Evolutionary conservation across 2,113 vertebrate species (phyloP).

Genomic region (Lepidothrix coronata): DNA sequence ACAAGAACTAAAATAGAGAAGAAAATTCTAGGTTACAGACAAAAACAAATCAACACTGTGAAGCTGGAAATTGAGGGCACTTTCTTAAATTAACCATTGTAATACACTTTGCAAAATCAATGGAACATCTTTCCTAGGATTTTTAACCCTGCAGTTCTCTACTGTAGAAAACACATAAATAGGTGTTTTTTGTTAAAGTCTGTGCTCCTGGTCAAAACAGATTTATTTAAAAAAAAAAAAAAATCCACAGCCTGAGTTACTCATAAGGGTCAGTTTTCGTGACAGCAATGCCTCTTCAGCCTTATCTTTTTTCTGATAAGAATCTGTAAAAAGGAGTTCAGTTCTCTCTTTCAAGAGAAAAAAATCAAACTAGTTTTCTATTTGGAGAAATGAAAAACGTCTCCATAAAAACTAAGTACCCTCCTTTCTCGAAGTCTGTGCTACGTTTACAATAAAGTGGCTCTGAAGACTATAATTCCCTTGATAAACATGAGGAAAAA

Average conservation of each 20-base stretch:
- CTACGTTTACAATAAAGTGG: neutral
- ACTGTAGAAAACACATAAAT: neutral
- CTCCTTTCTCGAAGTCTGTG: neutral
- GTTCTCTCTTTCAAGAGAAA: neutral
- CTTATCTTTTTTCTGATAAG: neutral
- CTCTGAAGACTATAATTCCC: neutral
- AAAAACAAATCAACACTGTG: neutral
- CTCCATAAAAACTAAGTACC: neutral
- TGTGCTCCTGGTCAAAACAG: neutral
- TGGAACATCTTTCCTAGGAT: neutral
- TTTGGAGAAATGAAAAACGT: neutral
- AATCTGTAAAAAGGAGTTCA: neutral
- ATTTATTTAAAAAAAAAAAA: neutral
- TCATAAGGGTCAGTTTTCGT: neutral
- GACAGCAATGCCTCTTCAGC: neutral
- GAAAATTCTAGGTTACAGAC: slow-evolving; percentile 6
- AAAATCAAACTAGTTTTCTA: neutral
- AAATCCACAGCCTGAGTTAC: neutral
- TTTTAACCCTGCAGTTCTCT: slow-evolving; percentile 3
- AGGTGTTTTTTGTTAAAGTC: neutral
- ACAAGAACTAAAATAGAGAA: slow-evolving; percentile 23
- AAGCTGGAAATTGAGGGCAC: neutral
- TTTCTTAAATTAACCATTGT: neutral
- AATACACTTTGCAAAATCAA: neutral
- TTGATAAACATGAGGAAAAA: neutral